phyloP scores from a whole-genome alignment of 2,888 invertebrate genomes.

The Phrixothrix hirtus region DNA sequence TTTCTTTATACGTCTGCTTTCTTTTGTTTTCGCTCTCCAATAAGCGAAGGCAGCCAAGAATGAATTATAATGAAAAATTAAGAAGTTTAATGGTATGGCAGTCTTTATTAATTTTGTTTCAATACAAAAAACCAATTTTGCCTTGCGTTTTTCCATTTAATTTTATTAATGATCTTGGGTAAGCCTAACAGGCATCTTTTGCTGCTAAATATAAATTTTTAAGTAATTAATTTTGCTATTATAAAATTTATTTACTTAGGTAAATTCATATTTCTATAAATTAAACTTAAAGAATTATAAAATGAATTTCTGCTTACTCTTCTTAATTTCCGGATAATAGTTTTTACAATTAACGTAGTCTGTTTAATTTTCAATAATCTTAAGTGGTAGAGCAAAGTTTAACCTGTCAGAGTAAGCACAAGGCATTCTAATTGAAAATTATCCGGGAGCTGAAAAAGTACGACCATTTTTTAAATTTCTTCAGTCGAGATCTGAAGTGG shows the following conservation, averaged over 20 bases:
- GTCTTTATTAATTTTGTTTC: conserved; percentile 22
- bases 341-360: too few relatives aligned
- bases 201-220: too few relatives aligned
- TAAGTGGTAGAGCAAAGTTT: too few relatives aligned
- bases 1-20: conserved; percentile 18
- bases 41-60: conserved; percentile 21
- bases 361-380: too few relatives aligned
- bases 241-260: too few relatives aligned
- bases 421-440: neutral
- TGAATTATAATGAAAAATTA: conserved; percentile 29
- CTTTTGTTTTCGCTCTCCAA: conserved; percentile 23
- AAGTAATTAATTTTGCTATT: neutral
- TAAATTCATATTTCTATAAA: too few relatives aligned
- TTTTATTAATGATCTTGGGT: neutral
- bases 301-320: too few relatives aligned
- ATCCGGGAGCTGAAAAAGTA: neutral
- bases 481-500: conserved; percentile 38
- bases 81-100: conserved; percentile 21
- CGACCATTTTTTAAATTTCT: neutral
- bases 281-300: too few relatives aligned
- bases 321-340: too few relatives aligned
- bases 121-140: conserved; percentile 2
- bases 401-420: too few relatives aligned
- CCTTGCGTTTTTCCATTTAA: conserved; percentile 1
- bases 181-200: neutral